Base-by-base conservation (phyloP, 1,140 invertebrate genomes). In the Rhopalosiphum padi region DNA sequence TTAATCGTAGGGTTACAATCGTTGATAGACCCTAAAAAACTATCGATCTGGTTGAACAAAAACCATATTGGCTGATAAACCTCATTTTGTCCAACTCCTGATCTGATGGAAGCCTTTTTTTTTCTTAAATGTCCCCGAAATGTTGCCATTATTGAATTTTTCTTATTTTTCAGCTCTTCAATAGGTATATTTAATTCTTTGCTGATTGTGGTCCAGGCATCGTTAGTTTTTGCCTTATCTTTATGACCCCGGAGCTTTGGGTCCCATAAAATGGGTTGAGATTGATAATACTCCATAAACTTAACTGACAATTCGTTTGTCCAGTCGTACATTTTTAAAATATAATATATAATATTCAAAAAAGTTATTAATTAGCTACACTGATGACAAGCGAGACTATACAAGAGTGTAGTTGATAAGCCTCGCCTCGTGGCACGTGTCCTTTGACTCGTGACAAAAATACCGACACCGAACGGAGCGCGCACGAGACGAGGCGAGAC, bases 401-500 rank as follows among this genome's bases (percentile, higher is more conserved):
- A 1, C 87, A 48, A 55, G 46, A 55, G 51, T 55, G 48, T 35
- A 90, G 35, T 35, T 22, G 30, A 22, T 55, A 11, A 51, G 23
- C n/a, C 51, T 37, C 46, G 48, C 87, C 87, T 60, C 35, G 88
- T 90, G 88, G 21, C 48, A 21, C 77, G 25, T 35, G 77, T 85
- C 41, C 41, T 85, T 90, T 90, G 51, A 90, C 88, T 90, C 51
- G 51, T 7, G 53, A 53, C n/a, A 35, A 90, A 90, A 90, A 68
- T 25, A 90, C n/a, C 35, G 35, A 68, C 51, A 1, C 89, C 0
- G 53, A 60, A 2, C 8, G 51, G 89, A 90, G 89, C 53, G 37
- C 83, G 22, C 23, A 30, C 83, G 53, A 60, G 48, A 35, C 53
- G 23, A 60, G 37, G 51, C 35, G 51, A 90, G 53, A 51, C 87